phyloP scores from a whole-genome alignment of 2,888 invertebrate species.

The Steinernema scapterisci region DNA sequence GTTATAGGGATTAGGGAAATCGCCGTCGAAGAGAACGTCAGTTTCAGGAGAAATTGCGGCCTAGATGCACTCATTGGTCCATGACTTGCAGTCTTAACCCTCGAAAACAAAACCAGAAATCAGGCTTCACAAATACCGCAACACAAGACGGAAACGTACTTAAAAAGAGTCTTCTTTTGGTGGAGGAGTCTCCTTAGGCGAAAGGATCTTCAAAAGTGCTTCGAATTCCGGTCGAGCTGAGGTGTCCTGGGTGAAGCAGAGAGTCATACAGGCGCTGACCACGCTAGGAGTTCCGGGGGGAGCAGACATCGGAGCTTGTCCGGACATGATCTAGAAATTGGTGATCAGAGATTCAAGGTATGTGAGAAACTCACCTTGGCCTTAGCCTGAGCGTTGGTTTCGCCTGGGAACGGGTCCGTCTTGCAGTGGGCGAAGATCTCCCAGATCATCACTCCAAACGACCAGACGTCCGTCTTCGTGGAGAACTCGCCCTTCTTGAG shows the following conservation, averaged over 20 bases:
- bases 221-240: slow-evolving; percentile 15
- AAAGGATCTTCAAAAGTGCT: slow-evolving; percentile 33
- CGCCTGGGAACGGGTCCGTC: slow-evolving; percentile 46
- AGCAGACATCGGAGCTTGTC: slow-evolving; percentile 33
- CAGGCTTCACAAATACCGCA: no score
- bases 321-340: slow-evolving; percentile 15
- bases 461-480: slow-evolving; percentile 53
- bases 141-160: no score
- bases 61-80: no score
- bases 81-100: no score
- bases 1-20: no score
- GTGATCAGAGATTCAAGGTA: not conserved
- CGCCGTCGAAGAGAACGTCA: no score
- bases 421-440: slow-evolving; percentile 47
- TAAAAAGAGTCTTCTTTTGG: not conserved
- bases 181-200: slow-evolving; percentile 33
- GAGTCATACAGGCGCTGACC: slow-evolving; percentile 10
- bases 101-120: no score
- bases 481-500: slow-evolving; percentile 45
- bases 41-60: no score
- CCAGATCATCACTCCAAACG: slow-evolving; percentile 47
- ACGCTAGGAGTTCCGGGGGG: slow-evolving; percentile 33
- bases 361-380: slow-evolving; percentile 11
- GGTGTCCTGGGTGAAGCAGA: slow-evolving; percentile 36
- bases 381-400: slow-evolving; percentile 45